phyloP scores from a whole-genome alignment of 2,888 invertebrate genomes.

The Xestoiulus laeticollis region DNA sequence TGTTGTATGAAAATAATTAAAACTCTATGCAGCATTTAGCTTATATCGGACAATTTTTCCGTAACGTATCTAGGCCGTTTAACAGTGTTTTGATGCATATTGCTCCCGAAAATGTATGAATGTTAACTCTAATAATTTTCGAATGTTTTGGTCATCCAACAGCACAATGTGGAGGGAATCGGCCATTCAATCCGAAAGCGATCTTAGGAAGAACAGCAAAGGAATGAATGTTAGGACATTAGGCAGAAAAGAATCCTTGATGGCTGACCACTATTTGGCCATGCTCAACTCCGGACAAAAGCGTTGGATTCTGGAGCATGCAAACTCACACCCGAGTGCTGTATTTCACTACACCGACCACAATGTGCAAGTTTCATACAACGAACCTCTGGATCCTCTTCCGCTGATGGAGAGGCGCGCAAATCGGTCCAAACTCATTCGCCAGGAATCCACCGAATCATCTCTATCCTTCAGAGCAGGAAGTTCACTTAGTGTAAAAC shows the following conservation, averaged over 20 bases:
- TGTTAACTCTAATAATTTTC: background rate
- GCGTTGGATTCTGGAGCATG: slow-evolving; percentile 14
- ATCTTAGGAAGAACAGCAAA: background rate
- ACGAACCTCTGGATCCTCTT: slow-evolving; percentile 28
- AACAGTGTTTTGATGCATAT: too few species aligned
- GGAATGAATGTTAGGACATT: slow-evolving; percentile 51
- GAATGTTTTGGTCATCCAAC: background rate
- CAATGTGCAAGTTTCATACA: slow-evolving; percentile 2
- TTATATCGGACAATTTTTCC: too few species aligned
- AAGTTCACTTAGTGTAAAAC: slow-evolving; percentile 15
- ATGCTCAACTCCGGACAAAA: slow-evolving; percentile 54
- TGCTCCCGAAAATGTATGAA: too few species aligned
- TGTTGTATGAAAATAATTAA: too few species aligned
- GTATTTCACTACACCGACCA: slow-evolving; percentile 45
- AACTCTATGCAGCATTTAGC: too few species aligned
- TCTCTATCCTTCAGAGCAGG: slow-evolving; percentile 22
- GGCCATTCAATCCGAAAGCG: background rate
- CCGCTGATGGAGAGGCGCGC: background rate
- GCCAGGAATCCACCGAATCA: slow-evolving; percentile 50
- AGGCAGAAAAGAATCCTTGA: slow-evolving; percentile 55
- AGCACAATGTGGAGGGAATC: slow-evolving; percentile 51
- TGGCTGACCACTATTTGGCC: slow-evolving; percentile 55
- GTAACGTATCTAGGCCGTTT: too few species aligned
- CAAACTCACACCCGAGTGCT: slow-evolving; percentile 38
- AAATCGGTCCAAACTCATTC: background rate